A percentile compares a stretch with the other conserved stretches of the same genome.
phyloP scores from a whole-genome alignment of 2,888 invertebrate species.

The Spodoptera picta region DNA sequence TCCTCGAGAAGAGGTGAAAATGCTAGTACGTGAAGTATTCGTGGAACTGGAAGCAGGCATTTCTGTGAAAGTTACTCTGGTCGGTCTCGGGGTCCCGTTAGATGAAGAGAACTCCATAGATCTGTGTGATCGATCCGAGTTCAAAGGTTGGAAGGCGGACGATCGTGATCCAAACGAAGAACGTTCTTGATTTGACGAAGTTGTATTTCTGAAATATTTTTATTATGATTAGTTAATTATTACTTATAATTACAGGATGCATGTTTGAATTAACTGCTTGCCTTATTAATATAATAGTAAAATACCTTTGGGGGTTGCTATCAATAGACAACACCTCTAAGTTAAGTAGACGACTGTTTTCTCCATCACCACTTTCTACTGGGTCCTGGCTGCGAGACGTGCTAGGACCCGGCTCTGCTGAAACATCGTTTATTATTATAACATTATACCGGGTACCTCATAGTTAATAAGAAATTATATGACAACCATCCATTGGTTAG shows the following conservation, averaged over 20 bases:
- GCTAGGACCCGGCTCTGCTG: constrained; percentile 65
- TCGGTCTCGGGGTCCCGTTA: constrained; percentile 61
- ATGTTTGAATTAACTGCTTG: too few species aligned
- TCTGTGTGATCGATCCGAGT: constrained; percentile 69
- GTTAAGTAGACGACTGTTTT: constrained; percentile 73
- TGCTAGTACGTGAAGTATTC: constrained; percentile 79
- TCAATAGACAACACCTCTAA: constrained; percentile 79
- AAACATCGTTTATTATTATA: constrained; percentile 9
- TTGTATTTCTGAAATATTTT: constrained; percentile 65
- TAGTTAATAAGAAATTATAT: too few species aligned
- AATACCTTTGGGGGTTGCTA: constrained; percentile 68
- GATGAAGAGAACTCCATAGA: constrained; percentile 74
- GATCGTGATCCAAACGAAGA: constrained; percentile 77
- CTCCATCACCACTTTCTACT: constrained; percentile 67
- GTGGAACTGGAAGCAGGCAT: constrained; percentile 55
- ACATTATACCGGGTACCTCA: background rate
- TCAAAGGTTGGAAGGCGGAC: constrained; percentile 82
- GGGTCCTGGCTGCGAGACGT: constrained; percentile 67
- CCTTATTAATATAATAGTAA: too few species aligned
- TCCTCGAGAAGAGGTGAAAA: constrained; percentile 76
- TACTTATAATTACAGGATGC: too few species aligned
- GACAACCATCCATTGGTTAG: too few species aligned
- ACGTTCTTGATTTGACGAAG: constrained; percentile 66
- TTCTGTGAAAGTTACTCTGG: constrained; percentile 62
- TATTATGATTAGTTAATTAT: too few species aligned